Evolutionary conservation across 2,888 invertebrate species (phyloP).

Genomic region (Drosophila nigricruria): DNA sequence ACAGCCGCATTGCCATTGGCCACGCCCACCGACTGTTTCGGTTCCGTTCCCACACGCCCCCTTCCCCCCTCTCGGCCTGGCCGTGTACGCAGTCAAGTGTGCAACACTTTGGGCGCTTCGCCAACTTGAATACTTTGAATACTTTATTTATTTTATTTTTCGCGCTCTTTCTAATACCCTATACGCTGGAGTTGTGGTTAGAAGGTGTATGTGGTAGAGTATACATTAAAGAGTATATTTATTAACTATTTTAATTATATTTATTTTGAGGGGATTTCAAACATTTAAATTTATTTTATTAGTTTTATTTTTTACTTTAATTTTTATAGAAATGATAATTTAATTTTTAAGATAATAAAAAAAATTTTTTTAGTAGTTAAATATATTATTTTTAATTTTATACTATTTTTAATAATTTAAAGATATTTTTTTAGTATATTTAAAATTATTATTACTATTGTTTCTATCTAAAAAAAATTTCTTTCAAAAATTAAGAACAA

Average conservation of each 20-base stretch:
- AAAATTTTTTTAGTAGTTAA: too few relatives aligned
- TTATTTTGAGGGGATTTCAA: not conserved
- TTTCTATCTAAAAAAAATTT: too few relatives aligned
- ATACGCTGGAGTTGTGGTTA: too few relatives aligned
- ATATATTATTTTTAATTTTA: too few relatives aligned
- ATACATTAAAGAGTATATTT: not conserved
- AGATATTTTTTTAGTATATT: too few relatives aligned
- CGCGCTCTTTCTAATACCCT: conserved; percentile 13
- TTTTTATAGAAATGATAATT: too few relatives aligned
- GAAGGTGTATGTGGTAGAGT: not conserved
- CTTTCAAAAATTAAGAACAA: too few relatives aligned
- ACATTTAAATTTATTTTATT: too few relatives aligned
- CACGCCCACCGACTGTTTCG: conserved; percentile 4
- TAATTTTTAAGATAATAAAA: too few relatives aligned
- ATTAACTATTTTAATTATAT: not conserved
- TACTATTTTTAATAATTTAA: too few relatives aligned
- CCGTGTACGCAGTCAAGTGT: conserved; percentile 72
- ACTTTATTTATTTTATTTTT: conserved; percentile 46
- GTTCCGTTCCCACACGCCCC: not conserved
- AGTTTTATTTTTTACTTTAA: too few relatives aligned
- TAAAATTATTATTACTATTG: too few relatives aligned
- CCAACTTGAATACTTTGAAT: conserved; percentile 60
- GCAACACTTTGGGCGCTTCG: conserved; percentile 62
- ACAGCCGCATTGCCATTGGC: conserved; percentile 32
- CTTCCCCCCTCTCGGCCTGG: not conserved